Evolutionary conservation across 2,797 vertebrate genomes (phyloP), one percentile per base, ranked within the genome.

Genomic region (Gymnothorax reevesii): DNA sequence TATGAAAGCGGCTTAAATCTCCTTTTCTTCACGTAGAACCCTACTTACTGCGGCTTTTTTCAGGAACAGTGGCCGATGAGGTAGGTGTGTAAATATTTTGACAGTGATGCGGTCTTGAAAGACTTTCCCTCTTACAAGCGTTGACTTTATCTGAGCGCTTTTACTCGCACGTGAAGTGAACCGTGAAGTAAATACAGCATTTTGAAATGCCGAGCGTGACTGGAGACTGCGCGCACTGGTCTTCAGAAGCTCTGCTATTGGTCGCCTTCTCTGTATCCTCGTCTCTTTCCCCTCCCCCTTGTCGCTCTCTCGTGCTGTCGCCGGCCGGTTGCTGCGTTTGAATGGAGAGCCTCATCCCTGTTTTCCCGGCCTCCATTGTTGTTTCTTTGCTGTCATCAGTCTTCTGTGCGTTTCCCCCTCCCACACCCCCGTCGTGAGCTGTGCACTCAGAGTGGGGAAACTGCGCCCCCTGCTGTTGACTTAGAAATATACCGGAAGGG

Each of bases 301-400:
- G 86, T 83, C 87, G 90, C 89, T 87, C 89, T 82, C 75, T 3
- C 86, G 85, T 85, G 88, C 55, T 84, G 86, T 87, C 77, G 84
- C 86, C 82, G 55, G 89, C 82, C 83, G 88, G 79, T 88, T 90
- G n/a, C 89, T 88, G 89, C 89, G 89, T 92, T 82, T 89, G 88
- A 90, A 90, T 91, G 64, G 55, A 1, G 33, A 42, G 33, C 84
- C 86, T 13, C 77, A 86, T 84, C 88, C 84, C 54, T n/a, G 87
- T 55, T 83, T 84, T 89, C 85, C 87, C 87, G 88, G 85, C 71
- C 57, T 88, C 84, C 84, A 91, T 90, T 91, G 91, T 92, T 91
- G 91, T 92, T 91, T 42, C 87, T 83, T 87, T 27, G 22, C 79
- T 83, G 86, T 90, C 90, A 90, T 91, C 85, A 57, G 27, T 88